phyloP scores from a whole-genome alignment of 1,140 invertebrate species.

The Cydia amplana region DNA sequence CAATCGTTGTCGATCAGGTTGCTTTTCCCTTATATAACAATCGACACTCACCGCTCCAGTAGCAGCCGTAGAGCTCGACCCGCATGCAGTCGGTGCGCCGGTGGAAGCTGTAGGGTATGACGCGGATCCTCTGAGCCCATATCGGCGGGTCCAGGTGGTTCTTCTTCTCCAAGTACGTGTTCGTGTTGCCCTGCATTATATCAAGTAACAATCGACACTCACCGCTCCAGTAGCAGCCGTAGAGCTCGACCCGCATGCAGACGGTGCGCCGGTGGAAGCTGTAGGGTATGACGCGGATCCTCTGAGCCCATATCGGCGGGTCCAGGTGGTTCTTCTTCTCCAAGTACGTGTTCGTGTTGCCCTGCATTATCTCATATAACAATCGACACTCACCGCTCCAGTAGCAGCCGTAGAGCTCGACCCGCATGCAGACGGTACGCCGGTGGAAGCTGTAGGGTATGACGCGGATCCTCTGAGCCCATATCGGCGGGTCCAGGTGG shows the following conservation, averaged over 20 bases:
- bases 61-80: conserved; percentile 90
- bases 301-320: conserved; percentile 88
- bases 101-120: conserved; percentile 91
- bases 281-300: conserved; percentile 90
- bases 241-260: conserved; percentile 92
- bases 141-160: conserved; percentile 88
- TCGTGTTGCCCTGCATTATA: no score
- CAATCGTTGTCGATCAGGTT: no score
- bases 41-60: conserved; percentile 82
- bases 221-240: conserved; percentile 88
- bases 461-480: conserved; percentile 89
- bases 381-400: conserved; percentile 81
- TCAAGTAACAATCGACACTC: conserved; percentile 45
- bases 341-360: conserved; percentile 91
- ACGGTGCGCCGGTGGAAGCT: conserved; percentile 90
- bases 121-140: conserved; percentile 88
- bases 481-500: conserved; percentile 87
- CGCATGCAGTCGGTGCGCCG: conserved; percentile 92
- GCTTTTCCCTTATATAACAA: no score
- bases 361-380: no score
- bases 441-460: conserved; percentile 90
- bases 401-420: conserved; percentile 90
- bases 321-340: conserved; percentile 88
- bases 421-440: conserved; percentile 92
- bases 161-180: conserved; percentile 89